Percentiles rank a stretch among this genome's conserved stretches.
Conservation (phyloP, 1,140 invertebrate genomes). For the Ips typographus region DNA sequence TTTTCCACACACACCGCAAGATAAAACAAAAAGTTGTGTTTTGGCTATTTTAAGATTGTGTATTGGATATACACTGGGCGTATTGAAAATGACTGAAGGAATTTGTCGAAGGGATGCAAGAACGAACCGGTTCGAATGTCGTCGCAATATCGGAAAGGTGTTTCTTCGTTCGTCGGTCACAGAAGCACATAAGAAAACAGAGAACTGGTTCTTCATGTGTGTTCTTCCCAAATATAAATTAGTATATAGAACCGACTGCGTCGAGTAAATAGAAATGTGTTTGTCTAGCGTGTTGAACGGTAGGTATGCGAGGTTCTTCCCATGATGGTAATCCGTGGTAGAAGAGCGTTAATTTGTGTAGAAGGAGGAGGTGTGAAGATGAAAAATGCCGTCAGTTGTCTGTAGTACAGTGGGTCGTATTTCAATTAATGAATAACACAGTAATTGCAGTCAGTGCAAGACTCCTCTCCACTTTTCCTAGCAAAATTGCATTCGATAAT, state of each 20-base stretch:
- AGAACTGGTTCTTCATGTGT: slow-evolving; percentile 27
- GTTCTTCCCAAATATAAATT: slow-evolving; percentile 33
- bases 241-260: slow-evolving; percentile 25
- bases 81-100: too few species aligned
- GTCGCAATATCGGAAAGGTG: background rate
- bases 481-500: too few species aligned
- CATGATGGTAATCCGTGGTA: slow-evolving; percentile 14
- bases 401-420: too few species aligned
- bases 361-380: slow-evolving; percentile 6
- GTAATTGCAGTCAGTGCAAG: too few species aligned
- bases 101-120: too few species aligned
- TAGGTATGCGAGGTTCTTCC: slow-evolving; percentile 15
- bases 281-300: slow-evolving; percentile 25
- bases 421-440: too few species aligned
- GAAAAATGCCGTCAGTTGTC: background rate
- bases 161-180: slow-evolving; percentile 10
- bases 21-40: too few species aligned
- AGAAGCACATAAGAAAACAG: slow-evolving; percentile 20
- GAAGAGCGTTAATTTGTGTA: slow-evolving; percentile 16
- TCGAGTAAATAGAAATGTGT: slow-evolving; percentile 27
- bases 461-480: too few species aligned
- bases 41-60: too few species aligned
- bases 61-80: too few species aligned
- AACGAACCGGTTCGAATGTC: background rate
- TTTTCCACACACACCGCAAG: too few species aligned